Conservation (phyloP, 2,113 vertebrate genomes). For the Misgurnus anguillicaudatus region DNA sequence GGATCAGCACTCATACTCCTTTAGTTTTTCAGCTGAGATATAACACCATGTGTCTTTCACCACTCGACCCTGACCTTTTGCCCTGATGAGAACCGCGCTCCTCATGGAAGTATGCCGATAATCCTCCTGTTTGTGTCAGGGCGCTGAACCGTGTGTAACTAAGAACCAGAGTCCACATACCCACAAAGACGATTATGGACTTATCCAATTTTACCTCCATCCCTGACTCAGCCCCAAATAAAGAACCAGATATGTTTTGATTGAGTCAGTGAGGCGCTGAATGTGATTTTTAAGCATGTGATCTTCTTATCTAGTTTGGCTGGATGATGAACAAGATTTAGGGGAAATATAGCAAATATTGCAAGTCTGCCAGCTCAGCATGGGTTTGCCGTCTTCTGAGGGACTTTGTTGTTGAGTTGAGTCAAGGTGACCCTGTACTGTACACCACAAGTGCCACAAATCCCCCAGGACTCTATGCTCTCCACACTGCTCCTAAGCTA, state of each 20-base stretch:
- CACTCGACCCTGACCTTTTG: conserved; percentile 22
- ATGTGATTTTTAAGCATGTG: conserved; percentile 42
- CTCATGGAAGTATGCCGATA: conserved; percentile 34
- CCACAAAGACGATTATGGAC: conserved; percentile 52
- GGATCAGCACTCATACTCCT: background rate
- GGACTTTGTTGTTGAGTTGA: conserved; percentile 24
- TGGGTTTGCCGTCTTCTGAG: conserved; percentile 18
- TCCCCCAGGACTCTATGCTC: conserved; percentile 14
- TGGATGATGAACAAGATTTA: conserved; percentile 27
- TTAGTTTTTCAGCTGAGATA: background rate
- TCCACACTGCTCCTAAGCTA: conserved; percentile 5
- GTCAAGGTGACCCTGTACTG: conserved; percentile 52
- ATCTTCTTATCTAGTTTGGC: conserved; percentile 37
- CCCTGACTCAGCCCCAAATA: conserved; percentile 41
- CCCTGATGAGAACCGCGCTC: conserved; percentile 35
- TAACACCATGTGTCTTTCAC: conserved; percentile 4
- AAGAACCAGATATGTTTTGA: conserved; percentile 33
- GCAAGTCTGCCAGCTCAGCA: conserved; percentile 21
- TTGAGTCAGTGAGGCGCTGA: conserved; percentile 42
- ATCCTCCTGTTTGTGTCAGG: conserved; percentile 41
- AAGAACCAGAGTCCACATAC: conserved; percentile 45
- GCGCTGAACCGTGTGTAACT: conserved; percentile 36
- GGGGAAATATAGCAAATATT: conserved; percentile 36
- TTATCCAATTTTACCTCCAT: conserved; percentile 53
- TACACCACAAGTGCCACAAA: background rate